Base-by-base conservation (phyloP, 2,797 vertebrate species). In the Hozukius guyotensis region DNA sequence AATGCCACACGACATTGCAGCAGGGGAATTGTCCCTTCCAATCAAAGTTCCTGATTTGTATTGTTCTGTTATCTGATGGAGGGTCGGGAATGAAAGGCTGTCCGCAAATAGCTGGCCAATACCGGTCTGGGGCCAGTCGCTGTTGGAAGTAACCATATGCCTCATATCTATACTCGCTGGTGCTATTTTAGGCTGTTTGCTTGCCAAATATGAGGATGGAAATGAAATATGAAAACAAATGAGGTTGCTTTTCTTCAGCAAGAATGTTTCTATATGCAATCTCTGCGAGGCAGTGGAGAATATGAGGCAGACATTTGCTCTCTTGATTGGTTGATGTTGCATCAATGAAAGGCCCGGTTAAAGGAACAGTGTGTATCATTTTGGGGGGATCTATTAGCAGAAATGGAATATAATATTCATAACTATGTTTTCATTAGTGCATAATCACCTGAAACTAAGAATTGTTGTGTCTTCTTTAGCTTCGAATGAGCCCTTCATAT, bases 11-110 rank as follows among this genome's bases (percentile, higher is more conserved):
- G 13, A 77, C 79, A 82, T 18, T 73, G 64, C 60, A 73, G 60
- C n/a, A n/a, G 52, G 62, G 38, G 75, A 85, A 81, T 52, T 81
- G 77, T 72, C 84, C 49, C 68, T 46, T 82, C 60, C 70, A 90
- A 88, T 90, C 56, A 85, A 86, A 81, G 65, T 60, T 56, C 9
- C 72, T 64, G 79, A 87, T 86, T 88, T 55, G 38, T 75, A 75
- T 82, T 77, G 72, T 78, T 88, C 8, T 56, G 68, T 88, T 90
- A 89, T 93, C 86, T 91, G 88, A 93, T 87, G 72, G 69, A 61
- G 32, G 56, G 7, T 71, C 67, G 13, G 42, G 49, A 88, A 79
- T 80, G 16, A 81, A 79, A 77, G 16, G 16, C 42, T 32, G 64
- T 56, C 74, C 25, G 24, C 77, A 74, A 81, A 84, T 72, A 81